phyloP scores from a whole-genome alignment of 2,888 invertebrate species.

The Tridacna crocea region DNA sequence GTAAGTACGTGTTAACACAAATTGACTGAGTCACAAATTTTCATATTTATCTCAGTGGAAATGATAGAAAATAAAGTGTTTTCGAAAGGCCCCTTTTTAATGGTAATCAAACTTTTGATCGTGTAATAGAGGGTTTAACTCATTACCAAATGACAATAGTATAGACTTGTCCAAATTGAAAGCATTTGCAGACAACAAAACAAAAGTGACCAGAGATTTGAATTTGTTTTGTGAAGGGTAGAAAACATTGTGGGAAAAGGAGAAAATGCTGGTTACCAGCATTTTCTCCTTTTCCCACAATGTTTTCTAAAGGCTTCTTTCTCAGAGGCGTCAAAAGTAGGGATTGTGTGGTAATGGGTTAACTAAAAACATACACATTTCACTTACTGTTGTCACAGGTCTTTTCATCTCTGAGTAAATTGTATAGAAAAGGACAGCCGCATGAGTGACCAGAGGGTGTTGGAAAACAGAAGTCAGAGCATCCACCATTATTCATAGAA shows the following conservation, averaged over 20 bases:
- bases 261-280: neutral
- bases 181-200: too few relatives aligned
- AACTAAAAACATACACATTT: neutral
- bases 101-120: too few relatives aligned
- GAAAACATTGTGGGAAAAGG: neutral
- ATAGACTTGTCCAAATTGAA: too few relatives aligned
- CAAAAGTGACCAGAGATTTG: too few relatives aligned
- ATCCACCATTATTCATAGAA: conserved; percentile 57
- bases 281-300: neutral
- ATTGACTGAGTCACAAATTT: too few relatives aligned
- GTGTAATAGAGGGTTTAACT: too few relatives aligned
- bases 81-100: too few relatives aligned
- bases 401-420: conserved; percentile 41
- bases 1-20: too few relatives aligned
- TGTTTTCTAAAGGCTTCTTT: neutral
- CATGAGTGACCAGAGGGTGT: conserved; percentile 46
- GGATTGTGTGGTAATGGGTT: neutral
- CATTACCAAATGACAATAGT: too few relatives aligned
- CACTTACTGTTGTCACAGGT: conserved; percentile 54
- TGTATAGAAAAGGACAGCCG: conserved; percentile 41
- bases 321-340: neutral
- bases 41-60: too few relatives aligned
- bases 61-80: too few relatives aligned
- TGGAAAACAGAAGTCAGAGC: conserved; percentile 64
- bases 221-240: too few relatives aligned